These are phyloP conservation scores for Conistra vaccinii DNA, from an alignment of 2,888 invertebrate species.

Conservation along the genomic window DNA sequence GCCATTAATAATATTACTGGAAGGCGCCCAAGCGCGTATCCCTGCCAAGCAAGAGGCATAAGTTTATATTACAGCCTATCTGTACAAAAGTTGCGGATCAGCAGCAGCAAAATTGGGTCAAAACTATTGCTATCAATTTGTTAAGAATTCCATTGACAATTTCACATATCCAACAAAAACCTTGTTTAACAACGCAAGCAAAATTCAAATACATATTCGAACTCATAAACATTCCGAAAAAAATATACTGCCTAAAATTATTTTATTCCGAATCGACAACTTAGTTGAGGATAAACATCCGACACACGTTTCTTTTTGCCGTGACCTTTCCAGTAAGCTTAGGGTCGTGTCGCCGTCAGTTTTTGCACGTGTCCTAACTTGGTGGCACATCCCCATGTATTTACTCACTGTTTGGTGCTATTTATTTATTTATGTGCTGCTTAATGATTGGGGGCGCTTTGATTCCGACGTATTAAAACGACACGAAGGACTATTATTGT, in stretches of 20 bases:
- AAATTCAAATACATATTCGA: background rate
- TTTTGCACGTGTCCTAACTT: constrained; percentile 65
- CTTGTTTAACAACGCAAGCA: background rate
- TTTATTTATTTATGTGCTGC: constrained; percentile 87
- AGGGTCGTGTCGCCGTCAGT: constrained; percentile 42
- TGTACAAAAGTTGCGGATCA: constrained; percentile 7
- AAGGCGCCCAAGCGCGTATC: constrained; percentile 71
- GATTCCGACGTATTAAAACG: constrained; percentile 84
- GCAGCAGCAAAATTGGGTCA: constrained; percentile 7
- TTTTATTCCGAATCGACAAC: constrained; percentile 31
- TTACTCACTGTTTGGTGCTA: constrained; percentile 78
- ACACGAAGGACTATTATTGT: constrained; percentile 73
- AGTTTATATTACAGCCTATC: constrained; percentile 64
- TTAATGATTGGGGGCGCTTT: constrained; percentile 87
- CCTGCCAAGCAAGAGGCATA: constrained; percentile 69
- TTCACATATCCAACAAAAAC: background rate
- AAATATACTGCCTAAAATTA: background rate
- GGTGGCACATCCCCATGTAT: constrained; percentile 80
- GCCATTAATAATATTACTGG: constrained; percentile 74
- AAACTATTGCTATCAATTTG: background rate
- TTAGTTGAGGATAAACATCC: constrained; percentile 32
- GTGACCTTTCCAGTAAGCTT: constrained; percentile 53
- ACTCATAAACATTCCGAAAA: background rate
- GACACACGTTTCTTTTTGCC: constrained; percentile 9
- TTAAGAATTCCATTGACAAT: background rate